Base-by-base conservation (phyloP, 2,113 vertebrate genomes). In the Aegotheles bennettii region DNA sequence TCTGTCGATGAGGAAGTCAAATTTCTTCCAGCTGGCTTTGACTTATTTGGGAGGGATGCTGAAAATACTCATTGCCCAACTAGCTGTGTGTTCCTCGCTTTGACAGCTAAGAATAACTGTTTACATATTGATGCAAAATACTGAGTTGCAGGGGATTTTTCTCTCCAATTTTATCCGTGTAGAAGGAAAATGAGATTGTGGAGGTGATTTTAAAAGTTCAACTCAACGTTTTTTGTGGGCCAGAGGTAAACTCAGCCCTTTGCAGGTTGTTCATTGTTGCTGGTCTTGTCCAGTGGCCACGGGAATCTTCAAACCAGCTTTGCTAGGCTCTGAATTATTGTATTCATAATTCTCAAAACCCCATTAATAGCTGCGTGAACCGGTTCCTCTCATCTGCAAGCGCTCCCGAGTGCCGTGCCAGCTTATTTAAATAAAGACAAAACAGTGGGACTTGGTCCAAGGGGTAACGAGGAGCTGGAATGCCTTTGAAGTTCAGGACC, bases 401-500 rank as follows among this genome's bases (percentile, higher is more conserved):
- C 29, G 3, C 73, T 96, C 65, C 65, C 48, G 53, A 86, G 65
- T 53, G 69, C 86, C 26, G 1, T 87, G 90, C 88, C 92, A 96
- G 2, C 73, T 87, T 90, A 92, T 95, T 96, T 96, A 87, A 90
- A 95, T 95, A 87, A 86, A 90, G 87, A 96, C 90, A 95, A 93
- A 96, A 84, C 93, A 87, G 8, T 28, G 89, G 90, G 95, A 84
- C 70, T 47, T 70, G 85, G 53, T 95, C 89, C 93, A 89, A 83
- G 64, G 95, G 71, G 56, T 96, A 92, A 92, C 3, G 35, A 93
- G 93, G 73, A 87, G 47, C 76, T 89, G 96, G 96, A 97, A 96
- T 96, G 93, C 77, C 69, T 97, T 96, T 96, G 96, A 97, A 97
- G 96, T 89, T 78, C 93, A 86, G 84, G 86, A 97, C 86, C 84